Base-by-base conservation (phyloP, 2,888 invertebrate species). In the Agrotis ipsilon region DNA sequence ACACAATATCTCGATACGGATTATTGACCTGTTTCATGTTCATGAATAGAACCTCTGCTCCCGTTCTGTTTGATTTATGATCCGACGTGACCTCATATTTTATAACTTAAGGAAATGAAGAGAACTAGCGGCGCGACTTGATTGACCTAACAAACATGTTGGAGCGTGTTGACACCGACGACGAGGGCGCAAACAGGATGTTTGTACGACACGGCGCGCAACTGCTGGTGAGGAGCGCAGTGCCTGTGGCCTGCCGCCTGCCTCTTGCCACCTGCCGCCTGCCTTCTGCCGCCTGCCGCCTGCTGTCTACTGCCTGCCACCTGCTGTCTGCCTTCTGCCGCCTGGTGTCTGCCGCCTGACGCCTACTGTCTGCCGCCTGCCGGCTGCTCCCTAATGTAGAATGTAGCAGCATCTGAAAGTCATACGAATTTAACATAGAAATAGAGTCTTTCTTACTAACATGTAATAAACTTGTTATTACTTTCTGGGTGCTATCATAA, bases 171-270 rank as follows among this genome's bases (percentile, higher is more conserved):
- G 51, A 32, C 68, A 66, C 51, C 1, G 27, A 6, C 19, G 48
- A n/a, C 49, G 55, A 55, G 32, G n/a, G 27, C 51, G 27, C 68
- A 80, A 80, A 75, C 80, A 80, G 80, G 76, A 75, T 75, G 79
- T 79, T 80, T 75, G 75, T 68, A 13, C 72, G 51, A 51, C 52
- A 16, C 16, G 43, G 11, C 52, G 39, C 24, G 57, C 63, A 32
- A 27, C 43, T 6, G 1, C 48, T 14, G 59, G 27, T 0, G 43
- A 32, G 19, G 3, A n/a, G 54, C 13, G 9, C 24, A 6, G 1
- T 16, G 9, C 39, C 9, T 21, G 32, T 9, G 2, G 7, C 13
- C 43, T 49, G 43, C 13, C 18, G 19, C 43, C 1, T 16, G 32
- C 71, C 5, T n/a, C n/a, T n/a, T n/a, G n/a, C n/a, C n/a, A n/a